A percentile compares a stretch with the other conserved stretches of the same genome.
Conservation (phyloP, 2,113 vertebrate species). For the Sciurus niger region DNA sequence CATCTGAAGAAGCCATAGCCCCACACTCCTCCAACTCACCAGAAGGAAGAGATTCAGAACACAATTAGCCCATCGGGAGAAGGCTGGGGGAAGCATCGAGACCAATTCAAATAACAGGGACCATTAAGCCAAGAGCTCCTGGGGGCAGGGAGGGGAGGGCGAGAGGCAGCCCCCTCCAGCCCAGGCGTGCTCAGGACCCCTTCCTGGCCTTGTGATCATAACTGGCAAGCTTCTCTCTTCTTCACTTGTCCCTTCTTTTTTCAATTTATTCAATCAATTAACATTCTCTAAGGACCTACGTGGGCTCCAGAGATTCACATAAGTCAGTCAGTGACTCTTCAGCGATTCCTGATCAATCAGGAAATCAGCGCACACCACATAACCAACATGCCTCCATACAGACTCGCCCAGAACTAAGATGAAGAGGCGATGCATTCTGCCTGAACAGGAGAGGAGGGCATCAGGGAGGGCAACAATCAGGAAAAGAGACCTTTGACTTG, state of each 20-base stretch:
- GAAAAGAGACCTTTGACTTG: background rate
- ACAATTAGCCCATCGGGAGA: slow-evolving; percentile 51
- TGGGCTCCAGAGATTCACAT: background rate
- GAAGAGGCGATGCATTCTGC: background rate
- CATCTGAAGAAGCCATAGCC: background rate
- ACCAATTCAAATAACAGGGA: slow-evolving; percentile 56
- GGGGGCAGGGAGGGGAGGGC: slow-evolving; percentile 13
- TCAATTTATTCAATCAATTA: background rate
- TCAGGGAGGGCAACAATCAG: fast-evolving
- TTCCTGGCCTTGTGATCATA: background rate
- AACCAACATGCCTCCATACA: background rate
- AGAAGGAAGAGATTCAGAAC: slow-evolving; percentile 48
- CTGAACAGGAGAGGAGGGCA: background rate
- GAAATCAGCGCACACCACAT: background rate
- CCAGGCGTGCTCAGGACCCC: background rate
- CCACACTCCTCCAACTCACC: background rate
- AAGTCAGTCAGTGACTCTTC: background rate
- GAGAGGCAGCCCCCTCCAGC: background rate
- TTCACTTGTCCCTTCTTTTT: background rate
- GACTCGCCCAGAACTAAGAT: background rate
- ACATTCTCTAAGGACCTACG: slow-evolving; percentile 5
- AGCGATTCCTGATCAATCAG: background rate
- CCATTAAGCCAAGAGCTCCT: slow-evolving; percentile 45
- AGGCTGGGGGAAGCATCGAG: background rate
- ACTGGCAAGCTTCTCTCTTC: background rate